These are phyloP conservation scores for Chaetodon trifascialis DNA, from an alignment of 2,113 vertebrate genomes.

Conservation along the genomic window DNA sequence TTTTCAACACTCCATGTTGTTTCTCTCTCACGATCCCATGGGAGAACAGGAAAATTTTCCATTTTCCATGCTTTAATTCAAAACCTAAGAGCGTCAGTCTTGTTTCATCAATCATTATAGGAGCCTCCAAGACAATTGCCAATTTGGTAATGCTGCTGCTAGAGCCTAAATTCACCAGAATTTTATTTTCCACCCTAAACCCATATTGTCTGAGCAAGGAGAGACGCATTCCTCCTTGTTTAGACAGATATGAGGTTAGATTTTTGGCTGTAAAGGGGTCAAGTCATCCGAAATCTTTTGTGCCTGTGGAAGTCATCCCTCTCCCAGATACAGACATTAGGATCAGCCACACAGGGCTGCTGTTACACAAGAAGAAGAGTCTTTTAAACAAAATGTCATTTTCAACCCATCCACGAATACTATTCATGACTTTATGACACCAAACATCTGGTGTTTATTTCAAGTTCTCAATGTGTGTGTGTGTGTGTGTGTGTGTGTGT, in stretches of 20 bases:
- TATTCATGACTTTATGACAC: slow-evolving; percentile 20
- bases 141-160: slow-evolving; percentile 44
- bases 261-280: slow-evolving; percentile 52
- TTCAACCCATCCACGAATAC: slow-evolving; percentile 12
- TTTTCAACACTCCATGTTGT: slow-evolving; percentile 42
- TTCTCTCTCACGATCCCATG: slow-evolving; percentile 37
- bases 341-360: slow-evolving; percentile 59
- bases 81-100: slow-evolving; percentile 32
- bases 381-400: slow-evolving; percentile 15
- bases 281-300: slow-evolving; percentile 61
- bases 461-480: background rate
- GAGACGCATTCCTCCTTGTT: slow-evolving; percentile 26
- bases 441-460: slow-evolving; percentile 24
- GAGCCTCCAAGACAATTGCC: slow-evolving; percentile 34
- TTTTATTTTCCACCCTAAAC: slow-evolving; percentile 31
- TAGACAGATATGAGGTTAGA: slow-evolving; percentile 36
- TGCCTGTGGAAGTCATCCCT: slow-evolving; percentile 52
- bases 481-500: background rate
- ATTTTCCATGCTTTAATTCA: slow-evolving; percentile 44
- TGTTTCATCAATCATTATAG: slow-evolving; percentile 11
- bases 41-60: slow-evolving; percentile 39
- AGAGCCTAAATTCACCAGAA: slow-evolving; percentile 26
- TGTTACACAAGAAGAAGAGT: slow-evolving; percentile 67
- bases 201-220: slow-evolving; percentile 21
- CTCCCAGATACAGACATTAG: slow-evolving; percentile 38